Evolutionary conservation across 2,113 vertebrate genomes (phyloP).

Genomic region (Numida meleagris): DNA sequence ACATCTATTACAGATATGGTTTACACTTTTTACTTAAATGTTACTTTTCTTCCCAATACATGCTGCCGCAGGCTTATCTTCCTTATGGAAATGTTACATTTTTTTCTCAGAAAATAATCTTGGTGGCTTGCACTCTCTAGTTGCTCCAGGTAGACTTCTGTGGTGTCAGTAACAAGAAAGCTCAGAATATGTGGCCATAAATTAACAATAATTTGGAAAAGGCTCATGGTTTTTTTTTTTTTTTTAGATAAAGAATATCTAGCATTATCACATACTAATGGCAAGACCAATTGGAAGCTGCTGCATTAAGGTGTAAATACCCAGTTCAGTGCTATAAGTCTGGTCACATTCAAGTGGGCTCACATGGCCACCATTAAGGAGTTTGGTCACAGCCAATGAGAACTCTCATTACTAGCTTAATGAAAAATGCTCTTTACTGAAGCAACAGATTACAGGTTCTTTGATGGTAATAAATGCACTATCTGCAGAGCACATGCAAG

Average conservation of each 20-base stretch:
- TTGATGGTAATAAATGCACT: background rate
- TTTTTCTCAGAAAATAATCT: background rate
- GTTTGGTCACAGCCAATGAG: too few species aligned
- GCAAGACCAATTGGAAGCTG: background rate
- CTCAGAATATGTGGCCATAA: background rate
- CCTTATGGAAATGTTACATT: background rate
- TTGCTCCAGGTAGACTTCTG: background rate
- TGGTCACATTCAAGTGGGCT: background rate
- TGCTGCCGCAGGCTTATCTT: background rate
- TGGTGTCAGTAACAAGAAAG: background rate
- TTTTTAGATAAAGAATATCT: background rate
- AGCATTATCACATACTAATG: background rate
- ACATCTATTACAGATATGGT: background rate
- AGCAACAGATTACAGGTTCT: background rate
- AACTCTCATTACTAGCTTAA: background rate
- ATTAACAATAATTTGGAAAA: background rate
- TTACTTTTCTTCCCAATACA: background rate
- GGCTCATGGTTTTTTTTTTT: background rate
- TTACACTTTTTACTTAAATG: background rate
- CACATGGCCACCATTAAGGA: background rate
- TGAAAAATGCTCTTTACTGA: background rate
- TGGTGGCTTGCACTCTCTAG: background rate
- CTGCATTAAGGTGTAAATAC: background rate
- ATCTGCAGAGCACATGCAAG: too few species aligned
- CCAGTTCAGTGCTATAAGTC: background rate